Evolutionary conservation across 2,888 invertebrate genomes (phyloP), one percentile per base, ranked within the genome.

Genomic region (Volucella zonaria): DNA sequence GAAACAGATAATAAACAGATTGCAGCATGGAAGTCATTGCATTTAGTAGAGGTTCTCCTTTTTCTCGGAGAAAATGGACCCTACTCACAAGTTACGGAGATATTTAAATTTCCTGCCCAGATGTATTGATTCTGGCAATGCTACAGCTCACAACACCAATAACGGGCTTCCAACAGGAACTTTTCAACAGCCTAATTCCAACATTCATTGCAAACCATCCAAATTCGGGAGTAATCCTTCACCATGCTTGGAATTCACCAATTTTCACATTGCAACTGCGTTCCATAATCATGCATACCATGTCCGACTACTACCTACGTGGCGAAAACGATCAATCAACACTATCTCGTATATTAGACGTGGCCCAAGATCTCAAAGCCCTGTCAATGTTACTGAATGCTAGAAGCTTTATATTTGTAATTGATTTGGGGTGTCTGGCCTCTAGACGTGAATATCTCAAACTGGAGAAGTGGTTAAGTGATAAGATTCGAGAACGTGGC

Each of bases 391-490:
- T 99, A 70, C 93, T 99, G 56, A 98, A 98, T 91, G 96, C 96
- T 0, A 96, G 97, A 87, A 96, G 97, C 0, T 97, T 97, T 91
- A 95, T 96, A n/a, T 99, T 99, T 92, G 97, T 98, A 51, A 98
- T 99, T 87, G 99, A 99, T 92, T 93, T 99, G 88, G 99, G 99
- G 0, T 99, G 99, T 91, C 93, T 99, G 85, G 99, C 99, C 0
- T 99, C 99, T 0, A 93, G 99, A 67, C 94, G 99, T 76, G 99
- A 99, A 91, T 99, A 99, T 91, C 93, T 99, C 11, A 99, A 99
- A 90, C 93, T 99, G 18, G 99, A 99, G 91, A 99, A 99, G 91
- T 99, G 99, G 99, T 93, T 99, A 11, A 95, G 97, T 0, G 99
- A 99, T 90, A 99, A 99, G 93, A 97, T 99, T 82, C 93, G 96